Base-by-base conservation (phyloP, 2,797 vertebrate genomes). In the Gymnoscopelus braueri region DNA sequence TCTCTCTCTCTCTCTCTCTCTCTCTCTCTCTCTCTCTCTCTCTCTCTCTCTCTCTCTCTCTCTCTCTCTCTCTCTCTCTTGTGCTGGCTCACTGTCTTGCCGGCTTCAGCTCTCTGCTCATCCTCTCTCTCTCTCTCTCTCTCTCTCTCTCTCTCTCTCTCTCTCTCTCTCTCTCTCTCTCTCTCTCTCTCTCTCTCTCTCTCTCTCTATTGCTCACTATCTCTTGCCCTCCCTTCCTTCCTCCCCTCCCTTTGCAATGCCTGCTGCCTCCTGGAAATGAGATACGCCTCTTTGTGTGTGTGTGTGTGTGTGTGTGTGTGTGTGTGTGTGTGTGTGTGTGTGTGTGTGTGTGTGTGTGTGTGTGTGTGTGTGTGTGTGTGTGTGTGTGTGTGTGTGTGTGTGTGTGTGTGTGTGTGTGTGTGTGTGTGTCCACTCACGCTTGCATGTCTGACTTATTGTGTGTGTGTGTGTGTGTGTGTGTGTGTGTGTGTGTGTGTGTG, bases 211-310 rank as follows among this genome's bases (percentile, higher is more conserved):
- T 71, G 65, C 80, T 81, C 81, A 53, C 79, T 77, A 76, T 82
- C 62, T 58, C 74, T 85, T 74, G 67, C 78, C 81, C 82, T 83
- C 66, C 15, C 39, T 44, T 44, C 15, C 39, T 44, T 44, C 79
- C 85, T 88, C 85, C 88, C 86, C 82, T 88, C 88, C 68, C 69
- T 24, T 83, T 82, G 81, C 75, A 90, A 90, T 90, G 87, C 91
- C 88, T 88, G 82, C 91, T 74, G 82, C 71, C 89, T 90, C 86
- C 85, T 78, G 78, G 92, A 90, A 94, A 94, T 90, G 85, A 90
- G 92, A 94, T 93, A 92, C 68, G 83, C 80, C 78, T 89, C 67
- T 66, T 55, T 58, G 23, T 57, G 65, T 29, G 54, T 24, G 39
- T 32, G 26, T 35, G 13, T 32, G 55, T 32, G 55, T 49, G 15